phyloP scores from a whole-genome alignment of 1,140 invertebrate genomes.

The Panagrolaimus sp. region DNA sequence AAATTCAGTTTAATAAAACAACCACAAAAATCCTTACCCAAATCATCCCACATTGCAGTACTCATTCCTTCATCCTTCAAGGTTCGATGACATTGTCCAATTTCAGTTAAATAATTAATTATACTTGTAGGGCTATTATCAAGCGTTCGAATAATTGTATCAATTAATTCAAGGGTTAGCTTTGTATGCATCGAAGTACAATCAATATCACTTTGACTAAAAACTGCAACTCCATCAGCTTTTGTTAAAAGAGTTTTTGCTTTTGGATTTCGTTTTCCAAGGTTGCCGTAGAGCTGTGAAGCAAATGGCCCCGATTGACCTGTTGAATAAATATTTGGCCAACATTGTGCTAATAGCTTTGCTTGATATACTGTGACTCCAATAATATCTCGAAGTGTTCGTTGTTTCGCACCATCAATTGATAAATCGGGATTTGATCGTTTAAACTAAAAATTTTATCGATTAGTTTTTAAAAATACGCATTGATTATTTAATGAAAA shows the following conservation, averaged over 20 bases:
- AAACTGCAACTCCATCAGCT: conserved; percentile 48
- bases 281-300: conserved; percentile 26
- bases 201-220: conserved; percentile 38
- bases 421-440: conserved; percentile 30
- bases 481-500: no score
- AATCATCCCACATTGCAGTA: conserved; percentile 41
- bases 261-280: conserved; percentile 34
- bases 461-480: no score
- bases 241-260: conserved; percentile 44
- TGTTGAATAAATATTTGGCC: conserved; percentile 50
- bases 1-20: no score
- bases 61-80: conserved; percentile 38
- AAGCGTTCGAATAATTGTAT: conserved; percentile 37
- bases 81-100: conserved; percentile 32
- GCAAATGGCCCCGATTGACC: conserved; percentile 42
- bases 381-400: conserved; percentile 33
- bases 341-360: conserved; percentile 43
- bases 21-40: conserved; percentile 30
- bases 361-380: conserved; percentile 44
- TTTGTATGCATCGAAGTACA: conserved; percentile 43
- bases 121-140: conserved; percentile 31
- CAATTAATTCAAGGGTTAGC: conserved; percentile 43
- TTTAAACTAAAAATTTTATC: conserved; percentile 34
- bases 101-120: conserved; percentile 38
- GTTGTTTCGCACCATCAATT: conserved; percentile 16